phyloP scores from a whole-genome alignment of 2,113 vertebrate genomes.

The Herpetotheres cachinnans region DNA sequence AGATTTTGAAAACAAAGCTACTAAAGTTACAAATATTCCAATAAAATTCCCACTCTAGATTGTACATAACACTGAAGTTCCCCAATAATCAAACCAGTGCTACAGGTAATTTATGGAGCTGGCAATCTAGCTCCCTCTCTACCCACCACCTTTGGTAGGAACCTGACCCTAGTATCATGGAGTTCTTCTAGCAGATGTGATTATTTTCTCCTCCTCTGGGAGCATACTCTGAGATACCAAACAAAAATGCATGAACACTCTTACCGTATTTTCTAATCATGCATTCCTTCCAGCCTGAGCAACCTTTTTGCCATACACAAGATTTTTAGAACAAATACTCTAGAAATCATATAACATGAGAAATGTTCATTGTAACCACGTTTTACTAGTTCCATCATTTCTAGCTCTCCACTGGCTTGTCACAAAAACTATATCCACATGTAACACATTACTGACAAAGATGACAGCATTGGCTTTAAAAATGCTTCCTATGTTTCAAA shows the following conservation, averaged over 20 bases:
- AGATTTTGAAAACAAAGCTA: background rate
- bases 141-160: background rate
- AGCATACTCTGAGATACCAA: background rate
- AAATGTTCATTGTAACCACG: background rate
- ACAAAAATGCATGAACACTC: background rate
- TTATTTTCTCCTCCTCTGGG: background rate
- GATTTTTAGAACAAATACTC: background rate
- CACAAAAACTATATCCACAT: background rate
- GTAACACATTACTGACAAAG: background rate
- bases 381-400: background rate
- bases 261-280: background rate
- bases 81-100: background rate
- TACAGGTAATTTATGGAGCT: background rate
- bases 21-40: background rate
- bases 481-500: background rate
- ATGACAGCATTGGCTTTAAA: background rate
- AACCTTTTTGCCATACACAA: background rate
- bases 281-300: background rate
- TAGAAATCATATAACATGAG: background rate
- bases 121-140: background rate
- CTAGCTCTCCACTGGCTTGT: background rate
- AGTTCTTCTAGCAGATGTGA: background rate
- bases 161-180: background rate
- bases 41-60: background rate
- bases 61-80: background rate